Evolutionary conservation across 2,797 vertebrate species (phyloP).

Genomic region (Bufotes viridis): DNA sequence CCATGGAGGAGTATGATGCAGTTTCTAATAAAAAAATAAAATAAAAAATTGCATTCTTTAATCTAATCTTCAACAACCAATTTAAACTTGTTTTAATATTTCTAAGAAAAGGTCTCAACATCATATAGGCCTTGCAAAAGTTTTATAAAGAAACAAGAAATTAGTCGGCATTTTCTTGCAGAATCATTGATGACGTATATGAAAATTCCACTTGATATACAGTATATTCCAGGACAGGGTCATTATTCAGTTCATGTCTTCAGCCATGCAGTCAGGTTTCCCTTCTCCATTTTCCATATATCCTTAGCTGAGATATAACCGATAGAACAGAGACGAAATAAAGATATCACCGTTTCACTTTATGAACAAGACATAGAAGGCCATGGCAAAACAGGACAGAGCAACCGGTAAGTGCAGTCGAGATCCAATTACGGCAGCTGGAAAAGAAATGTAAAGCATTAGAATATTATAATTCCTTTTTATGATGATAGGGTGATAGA

Average conservation of each 20-base stretch:
- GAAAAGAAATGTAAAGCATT: background rate
- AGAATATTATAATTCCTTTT: background rate
- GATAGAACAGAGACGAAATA: background rate
- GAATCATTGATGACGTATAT: background rate
- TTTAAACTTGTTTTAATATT: background rate
- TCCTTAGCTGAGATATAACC: background rate
- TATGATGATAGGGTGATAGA: too few relatives aligned
- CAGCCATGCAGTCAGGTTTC: background rate
- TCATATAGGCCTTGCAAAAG: background rate
- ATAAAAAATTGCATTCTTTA: too few relatives aligned
- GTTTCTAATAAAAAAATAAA: too few relatives aligned
- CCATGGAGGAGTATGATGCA: too few relatives aligned
- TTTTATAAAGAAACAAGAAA: background rate
- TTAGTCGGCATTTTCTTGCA: background rate
- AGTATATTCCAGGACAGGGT: background rate
- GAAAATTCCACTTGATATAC: background rate
- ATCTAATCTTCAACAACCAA: background rate
- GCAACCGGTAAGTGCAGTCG: conserved; percentile 89
- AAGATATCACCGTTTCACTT: conserved; percentile 77
- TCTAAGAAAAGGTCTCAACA: background rate
- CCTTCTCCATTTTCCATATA: background rate
- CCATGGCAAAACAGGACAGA: conserved; percentile 85
- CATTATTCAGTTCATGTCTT: background rate
- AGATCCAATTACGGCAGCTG: conserved; percentile 91
- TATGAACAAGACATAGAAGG: conserved; percentile 87